phyloP scores from a whole-genome alignment of 2,888 invertebrate genomes.

The Eupithecia inturbata region DNA sequence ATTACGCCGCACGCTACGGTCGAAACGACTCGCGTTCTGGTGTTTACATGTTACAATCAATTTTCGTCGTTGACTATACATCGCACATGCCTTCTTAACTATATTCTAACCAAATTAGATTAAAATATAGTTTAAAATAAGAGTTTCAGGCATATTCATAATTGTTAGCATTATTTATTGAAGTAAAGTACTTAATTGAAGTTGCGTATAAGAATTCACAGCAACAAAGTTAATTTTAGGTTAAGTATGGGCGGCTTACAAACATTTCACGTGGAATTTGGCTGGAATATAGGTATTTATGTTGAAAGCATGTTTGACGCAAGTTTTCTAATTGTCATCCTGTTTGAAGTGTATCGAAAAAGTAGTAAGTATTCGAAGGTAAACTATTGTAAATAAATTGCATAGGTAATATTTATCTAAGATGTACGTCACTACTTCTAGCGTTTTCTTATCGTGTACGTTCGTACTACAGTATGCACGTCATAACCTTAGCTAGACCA shows the following conservation, averaged over 20 bases:
- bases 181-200: no score
- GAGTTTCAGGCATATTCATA: no score
- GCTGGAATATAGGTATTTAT: no score
- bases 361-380: neutral
- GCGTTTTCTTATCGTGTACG: neutral
- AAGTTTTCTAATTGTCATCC: neutral
- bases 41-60: slow-evolving; percentile 3
- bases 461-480: neutral
- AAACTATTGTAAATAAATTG: neutral
- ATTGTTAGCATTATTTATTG: no score
- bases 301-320: neutral
- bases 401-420: neutral
- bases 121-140: no score
- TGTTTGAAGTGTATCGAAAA: neutral
- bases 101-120: no score
- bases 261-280: no score
- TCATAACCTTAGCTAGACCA: neutral
- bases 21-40: slow-evolving; percentile 2
- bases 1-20: slow-evolving; percentile 41
- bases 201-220: no score
- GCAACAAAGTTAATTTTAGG: no score
- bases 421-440: neutral
- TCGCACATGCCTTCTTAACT: neutral
- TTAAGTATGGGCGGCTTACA: no score
- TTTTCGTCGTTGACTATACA: neutral